Evolutionary conservation across 2,113 vertebrate species (phyloP).

Genomic region (Bambusicola thoracicus): DNA sequence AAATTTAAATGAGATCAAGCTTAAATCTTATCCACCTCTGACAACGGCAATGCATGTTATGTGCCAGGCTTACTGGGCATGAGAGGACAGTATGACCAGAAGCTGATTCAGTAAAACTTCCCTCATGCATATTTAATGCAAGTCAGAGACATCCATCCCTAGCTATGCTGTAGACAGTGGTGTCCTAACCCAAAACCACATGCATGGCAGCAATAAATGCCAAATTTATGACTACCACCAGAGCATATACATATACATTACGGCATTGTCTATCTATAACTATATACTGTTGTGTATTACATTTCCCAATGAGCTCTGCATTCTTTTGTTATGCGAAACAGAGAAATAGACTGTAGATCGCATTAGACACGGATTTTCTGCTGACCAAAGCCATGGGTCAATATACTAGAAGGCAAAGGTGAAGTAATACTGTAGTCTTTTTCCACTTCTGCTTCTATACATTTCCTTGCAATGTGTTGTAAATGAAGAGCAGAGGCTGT

Average conservation of each 20-base stretch:
- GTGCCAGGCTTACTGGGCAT: background rate
- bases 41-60: conserved; percentile 35
- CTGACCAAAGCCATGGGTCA: background rate
- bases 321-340: background rate
- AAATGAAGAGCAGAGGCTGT: conserved; percentile 4
- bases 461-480: background rate
- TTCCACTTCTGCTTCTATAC: background rate
- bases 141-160: background rate
- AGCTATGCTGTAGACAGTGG: background rate
- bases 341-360: background rate
- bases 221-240: background rate
- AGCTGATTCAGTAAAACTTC: background rate
- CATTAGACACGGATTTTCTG: background rate
- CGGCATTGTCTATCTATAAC: background rate
- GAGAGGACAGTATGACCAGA: background rate
- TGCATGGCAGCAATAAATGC: background rate
- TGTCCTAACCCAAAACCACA: background rate
- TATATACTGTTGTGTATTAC: background rate
- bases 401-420: background rate
- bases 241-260: background rate
- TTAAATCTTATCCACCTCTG: conserved; percentile 25
- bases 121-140: background rate
- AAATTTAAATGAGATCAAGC: conserved; percentile 67
- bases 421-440: background rate
- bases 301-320: background rate